Percentiles rank a stretch among this genome's conserved stretches.
Conservation (phyloP, 1,140 invertebrate genomes). For the Polypedilum vanderplanki region DNA sequence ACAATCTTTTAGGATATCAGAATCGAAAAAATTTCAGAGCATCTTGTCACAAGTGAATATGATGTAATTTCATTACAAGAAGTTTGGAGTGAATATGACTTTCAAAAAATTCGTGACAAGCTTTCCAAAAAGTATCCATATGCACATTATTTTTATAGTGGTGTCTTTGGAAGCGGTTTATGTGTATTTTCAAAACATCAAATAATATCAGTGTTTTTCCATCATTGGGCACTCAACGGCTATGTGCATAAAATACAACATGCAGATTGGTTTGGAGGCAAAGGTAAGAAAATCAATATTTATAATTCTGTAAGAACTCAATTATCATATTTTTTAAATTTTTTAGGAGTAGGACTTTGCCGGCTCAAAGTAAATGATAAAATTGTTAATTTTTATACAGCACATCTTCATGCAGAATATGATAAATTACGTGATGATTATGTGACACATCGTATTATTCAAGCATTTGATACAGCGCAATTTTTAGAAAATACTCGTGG, state of each 20-base stretch:
- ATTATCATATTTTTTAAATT: constrained; percentile 42
- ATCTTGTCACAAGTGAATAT: constrained; percentile 60
- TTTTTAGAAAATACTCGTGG: constrained; percentile 79
- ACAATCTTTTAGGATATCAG: constrained; percentile 47
- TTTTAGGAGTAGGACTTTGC: constrained; percentile 91
- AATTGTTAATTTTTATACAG: constrained; percentile 53
- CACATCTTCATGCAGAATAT: constrained; percentile 92
- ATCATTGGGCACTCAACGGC: constrained; percentile 91
- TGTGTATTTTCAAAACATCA: constrained; percentile 82
- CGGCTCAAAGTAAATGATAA: constrained; percentile 60
- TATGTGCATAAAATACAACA: constrained; percentile 94
- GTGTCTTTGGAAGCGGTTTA: constrained; percentile 83
- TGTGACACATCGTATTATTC: constrained; percentile 77
- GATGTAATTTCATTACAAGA: constrained; percentile 91
- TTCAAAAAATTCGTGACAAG: constrained; percentile 57
- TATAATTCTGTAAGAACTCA: background rate
- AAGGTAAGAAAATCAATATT: background rate
- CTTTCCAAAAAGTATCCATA: constrained; percentile 60
- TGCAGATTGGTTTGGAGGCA: constrained; percentile 89
- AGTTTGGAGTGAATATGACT: constrained; percentile 74
- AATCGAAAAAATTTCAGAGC: constrained; percentile 72
- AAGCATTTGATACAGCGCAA: constrained; percentile 90
- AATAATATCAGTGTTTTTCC: constrained; percentile 84
- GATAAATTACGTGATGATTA: constrained; percentile 79
- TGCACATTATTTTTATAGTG: constrained; percentile 91